Percentiles rank a stretch among this genome's conserved stretches.
phyloP scores from a whole-genome alignment of 2,888 invertebrate genomes.

The Saturnia pavonia region DNA sequence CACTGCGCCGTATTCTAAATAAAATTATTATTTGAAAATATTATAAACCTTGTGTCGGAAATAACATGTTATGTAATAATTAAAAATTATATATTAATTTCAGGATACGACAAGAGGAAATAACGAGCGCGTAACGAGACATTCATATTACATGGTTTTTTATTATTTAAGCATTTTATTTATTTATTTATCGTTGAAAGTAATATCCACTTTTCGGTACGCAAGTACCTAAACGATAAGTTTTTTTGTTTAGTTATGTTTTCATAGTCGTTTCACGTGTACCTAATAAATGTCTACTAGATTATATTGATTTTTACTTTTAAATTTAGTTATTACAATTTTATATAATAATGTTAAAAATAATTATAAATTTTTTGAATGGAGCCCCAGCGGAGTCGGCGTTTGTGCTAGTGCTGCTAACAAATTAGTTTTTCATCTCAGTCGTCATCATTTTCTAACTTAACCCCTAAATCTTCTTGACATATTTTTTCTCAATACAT shows the following conservation, averaged over 20 bases:
- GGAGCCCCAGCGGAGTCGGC: too few relatives aligned
- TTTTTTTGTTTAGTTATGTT: conserved; percentile 16
- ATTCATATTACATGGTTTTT: conserved; percentile 38
- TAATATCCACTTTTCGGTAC: not conserved
- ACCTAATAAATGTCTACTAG: not conserved
- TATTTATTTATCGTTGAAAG: conserved; percentile 23
- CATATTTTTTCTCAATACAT: not conserved
- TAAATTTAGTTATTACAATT: too few relatives aligned
- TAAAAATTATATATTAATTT: conserved; percentile 40
- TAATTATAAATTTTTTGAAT: too few relatives aligned
- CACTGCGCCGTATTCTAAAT: not conserved
- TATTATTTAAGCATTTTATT: conserved; percentile 66
- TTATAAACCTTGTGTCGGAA: not conserved
- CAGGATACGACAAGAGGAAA: conserved; percentile 52
- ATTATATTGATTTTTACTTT: not conserved
- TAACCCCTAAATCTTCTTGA: too few relatives aligned
- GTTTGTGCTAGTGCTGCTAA: too few relatives aligned
- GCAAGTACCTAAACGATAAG: conserved; percentile 6
- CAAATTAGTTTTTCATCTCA: not conserved
- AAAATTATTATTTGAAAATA: not conserved
- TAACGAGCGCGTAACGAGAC: conserved; percentile 45
- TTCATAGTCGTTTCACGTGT: not conserved
- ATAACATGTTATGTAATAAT: not conserved
- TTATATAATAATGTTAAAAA: too few relatives aligned
- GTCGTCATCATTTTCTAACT: too few relatives aligned